Conservation (phyloP, 2,888 invertebrate genomes). For the Sarcophaga subvicina region DNA sequence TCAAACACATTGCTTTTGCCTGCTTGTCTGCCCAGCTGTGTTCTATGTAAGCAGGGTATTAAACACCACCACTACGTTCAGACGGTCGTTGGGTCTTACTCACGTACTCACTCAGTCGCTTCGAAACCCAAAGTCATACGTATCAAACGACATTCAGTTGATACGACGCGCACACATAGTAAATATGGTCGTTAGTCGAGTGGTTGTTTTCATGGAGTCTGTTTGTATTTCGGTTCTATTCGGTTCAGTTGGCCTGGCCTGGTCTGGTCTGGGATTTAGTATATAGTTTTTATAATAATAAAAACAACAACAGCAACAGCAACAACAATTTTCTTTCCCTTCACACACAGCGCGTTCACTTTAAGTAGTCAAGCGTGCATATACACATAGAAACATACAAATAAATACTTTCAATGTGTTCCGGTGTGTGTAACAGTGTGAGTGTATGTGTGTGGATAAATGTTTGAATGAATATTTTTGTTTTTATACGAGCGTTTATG, state of each 20-base stretch:
- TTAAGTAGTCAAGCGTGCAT: slow-evolving; percentile 39
- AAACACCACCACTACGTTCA: slow-evolving; percentile 61
- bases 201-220: slow-evolving; percentile 48
- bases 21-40: slow-evolving; percentile 36
- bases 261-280: slow-evolving; percentile 53
- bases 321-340: slow-evolving; percentile 49
- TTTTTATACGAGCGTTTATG: neutral
- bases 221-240: slow-evolving; percentile 23
- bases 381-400: slow-evolving; percentile 2
- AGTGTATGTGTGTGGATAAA: slow-evolving; percentile 20
- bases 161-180: slow-evolving; percentile 6
- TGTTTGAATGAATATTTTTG: slow-evolving; percentile 40
- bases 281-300: slow-evolving; percentile 62
- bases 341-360: slow-evolving; percentile 52
- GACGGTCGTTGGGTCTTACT: slow-evolving; percentile 57
- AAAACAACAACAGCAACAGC: neutral
- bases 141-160: slow-evolving; percentile 39
- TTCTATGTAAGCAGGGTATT: slow-evolving; percentile 42
- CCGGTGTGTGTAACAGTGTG: slow-evolving; percentile 43
- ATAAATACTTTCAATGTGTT: slow-evolving; percentile 46
- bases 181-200: slow-evolving; percentile 33
- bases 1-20: neutral
- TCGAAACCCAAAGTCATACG: neutral
- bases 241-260: slow-evolving; percentile 61
- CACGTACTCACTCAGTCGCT: slow-evolving; percentile 9